Conservation (phyloP, 1,140 invertebrate species). For the Zophobas atratus region DNA sequence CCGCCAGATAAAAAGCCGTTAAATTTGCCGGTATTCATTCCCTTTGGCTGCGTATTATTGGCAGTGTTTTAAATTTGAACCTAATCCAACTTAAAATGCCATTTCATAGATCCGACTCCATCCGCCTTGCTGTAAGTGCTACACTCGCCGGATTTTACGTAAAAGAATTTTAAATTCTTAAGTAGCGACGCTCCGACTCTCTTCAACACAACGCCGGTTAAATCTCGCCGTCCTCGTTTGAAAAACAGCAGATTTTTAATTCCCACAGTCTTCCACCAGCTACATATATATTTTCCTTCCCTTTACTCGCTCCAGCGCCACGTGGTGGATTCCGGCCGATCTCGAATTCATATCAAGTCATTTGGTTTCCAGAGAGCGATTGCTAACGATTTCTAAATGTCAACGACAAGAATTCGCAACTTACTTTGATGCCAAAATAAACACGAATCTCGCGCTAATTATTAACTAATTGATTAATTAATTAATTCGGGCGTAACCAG, state of each 20-base stretch:
- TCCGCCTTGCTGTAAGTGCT: slow-evolving; percentile 64
- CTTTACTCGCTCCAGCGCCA: slow-evolving; percentile 54
- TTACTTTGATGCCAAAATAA: no score
- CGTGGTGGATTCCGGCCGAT: neutral
- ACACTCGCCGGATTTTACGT: slow-evolving; percentile 66
- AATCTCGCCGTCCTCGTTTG: slow-evolving; percentile 49
- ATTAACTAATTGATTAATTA: no score
- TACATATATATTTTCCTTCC: slow-evolving; percentile 67
- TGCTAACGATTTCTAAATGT: neutral
- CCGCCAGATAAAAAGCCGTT: slow-evolving; percentile 55
- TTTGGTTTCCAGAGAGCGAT: neutral
- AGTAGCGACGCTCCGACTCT: slow-evolving; percentile 62
- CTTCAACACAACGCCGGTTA: slow-evolving; percentile 34
- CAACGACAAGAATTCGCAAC: no score
- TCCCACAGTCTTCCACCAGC: slow-evolving; percentile 66
- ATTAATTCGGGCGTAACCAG: no score
- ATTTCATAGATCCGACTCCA: slow-evolving; percentile 68
- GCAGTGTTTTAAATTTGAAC: slow-evolving; percentile 67
- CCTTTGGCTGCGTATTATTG: slow-evolving; percentile 65
- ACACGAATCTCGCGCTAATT: no score
- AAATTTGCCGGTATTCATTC: slow-evolving; percentile 62
- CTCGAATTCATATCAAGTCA: neutral
- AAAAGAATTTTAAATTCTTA: slow-evolving; percentile 70
- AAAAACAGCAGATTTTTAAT: slow-evolving; percentile 70
- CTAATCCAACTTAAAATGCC: slow-evolving; percentile 70